A percentile compares a stretch with the other conserved stretches of the same genome.
These are phyloP conservation scores for Zootermopsis nevadensis DNA, from an alignment of 2,888 invertebrate species.

Conservation along the genomic window DNA sequence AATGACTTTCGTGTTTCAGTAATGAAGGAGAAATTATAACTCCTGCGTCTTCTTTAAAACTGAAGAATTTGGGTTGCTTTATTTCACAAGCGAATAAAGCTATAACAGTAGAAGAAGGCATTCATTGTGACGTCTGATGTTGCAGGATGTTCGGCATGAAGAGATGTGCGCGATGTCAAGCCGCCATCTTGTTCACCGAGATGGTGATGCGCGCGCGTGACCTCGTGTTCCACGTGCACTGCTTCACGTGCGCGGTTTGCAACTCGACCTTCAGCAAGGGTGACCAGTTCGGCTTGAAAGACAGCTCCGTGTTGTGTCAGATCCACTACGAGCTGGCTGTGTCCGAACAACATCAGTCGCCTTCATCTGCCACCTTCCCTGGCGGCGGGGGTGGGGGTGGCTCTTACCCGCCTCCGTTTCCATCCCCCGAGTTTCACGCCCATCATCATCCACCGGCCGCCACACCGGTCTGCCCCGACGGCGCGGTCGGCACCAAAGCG, in stretches of 20 bases:
- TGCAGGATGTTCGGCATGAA: conserved; percentile 90
- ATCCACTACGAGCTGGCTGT: conserved; percentile 72
- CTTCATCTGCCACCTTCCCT: conserved; percentile 51
- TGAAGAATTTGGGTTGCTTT: too few species aligned
- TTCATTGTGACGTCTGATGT: not conserved
- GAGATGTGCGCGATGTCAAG: conserved; percentile 90
- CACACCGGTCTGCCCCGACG: conserved; percentile 65
- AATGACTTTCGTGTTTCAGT: too few species aligned
- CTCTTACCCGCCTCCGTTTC: conserved; percentile 63
- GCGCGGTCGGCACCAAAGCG: conserved; percentile 65
- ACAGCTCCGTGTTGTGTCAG: conserved; percentile 89
- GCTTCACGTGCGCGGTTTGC: conserved; percentile 94
- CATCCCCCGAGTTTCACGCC: conserved; percentile 64
- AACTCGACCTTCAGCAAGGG: conserved; percentile 89
- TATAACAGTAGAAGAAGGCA: too few species aligned
- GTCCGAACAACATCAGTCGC: conserved; percentile 54
- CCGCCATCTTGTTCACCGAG: conserved; percentile 89
- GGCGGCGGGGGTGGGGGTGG: conserved; percentile 43
- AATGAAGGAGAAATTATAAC: too few species aligned
- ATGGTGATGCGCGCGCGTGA: conserved; percentile 95
- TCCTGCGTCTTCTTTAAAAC: too few species aligned
- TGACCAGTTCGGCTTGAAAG: conserved; percentile 93
- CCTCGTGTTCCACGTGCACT: conserved; percentile 92
- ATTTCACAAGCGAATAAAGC: too few species aligned
- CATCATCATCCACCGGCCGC: conserved; percentile 65